A percentile compares a stretch with the other conserved stretches of the same genome.
Evolutionary conservation across 2,888 invertebrate genomes (phyloP).

Genomic region (Galerucella nymphaeae): DNA sequence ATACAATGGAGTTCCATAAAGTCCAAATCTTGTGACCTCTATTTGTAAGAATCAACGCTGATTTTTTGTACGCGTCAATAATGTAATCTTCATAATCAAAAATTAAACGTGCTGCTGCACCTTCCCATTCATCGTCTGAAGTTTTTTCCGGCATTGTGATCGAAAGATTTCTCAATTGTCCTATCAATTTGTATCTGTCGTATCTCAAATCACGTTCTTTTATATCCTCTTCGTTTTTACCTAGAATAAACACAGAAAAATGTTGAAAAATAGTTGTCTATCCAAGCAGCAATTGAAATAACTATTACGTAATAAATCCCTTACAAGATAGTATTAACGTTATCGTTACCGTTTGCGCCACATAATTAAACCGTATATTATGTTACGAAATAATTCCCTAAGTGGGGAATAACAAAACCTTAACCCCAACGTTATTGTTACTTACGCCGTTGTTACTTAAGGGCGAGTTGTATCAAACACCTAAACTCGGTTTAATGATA

Average conservation of each 20-base stretch:
- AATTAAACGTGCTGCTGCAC: slow-evolving; percentile 65
- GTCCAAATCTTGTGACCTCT: slow-evolving; percentile 74
- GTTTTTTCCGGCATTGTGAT: slow-evolving; percentile 53
- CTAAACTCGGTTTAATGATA: too few relatives aligned
- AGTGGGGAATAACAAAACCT: too few relatives aligned
- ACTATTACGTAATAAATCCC: too few relatives aligned
- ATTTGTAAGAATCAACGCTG: slow-evolving; percentile 56
- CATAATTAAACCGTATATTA: too few relatives aligned
- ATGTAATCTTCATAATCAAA: slow-evolving; percentile 69
- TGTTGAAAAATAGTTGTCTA: too few relatives aligned
- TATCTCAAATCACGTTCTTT: slow-evolving; percentile 56
- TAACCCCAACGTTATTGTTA: too few relatives aligned
- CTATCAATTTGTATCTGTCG: slow-evolving; percentile 55
- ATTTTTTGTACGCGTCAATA: slow-evolving; percentile 54
- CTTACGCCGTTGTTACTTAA: too few relatives aligned
- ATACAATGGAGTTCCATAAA: slow-evolving; percentile 88
- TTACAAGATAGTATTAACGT: too few relatives aligned
- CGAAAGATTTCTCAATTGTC: slow-evolving; percentile 56
- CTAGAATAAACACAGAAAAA: slow-evolving; percentile 40
- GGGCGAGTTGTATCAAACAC: too few relatives aligned
- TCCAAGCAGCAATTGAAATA: too few relatives aligned
- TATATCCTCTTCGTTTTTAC: slow-evolving; percentile 54
- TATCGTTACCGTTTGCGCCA: too few relatives aligned
- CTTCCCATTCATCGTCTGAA: slow-evolving; percentile 66
- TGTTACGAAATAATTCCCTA: too few relatives aligned